Base-by-base conservation (phyloP, 1,140 invertebrate genomes). In the Drosophila burlai region DNA sequence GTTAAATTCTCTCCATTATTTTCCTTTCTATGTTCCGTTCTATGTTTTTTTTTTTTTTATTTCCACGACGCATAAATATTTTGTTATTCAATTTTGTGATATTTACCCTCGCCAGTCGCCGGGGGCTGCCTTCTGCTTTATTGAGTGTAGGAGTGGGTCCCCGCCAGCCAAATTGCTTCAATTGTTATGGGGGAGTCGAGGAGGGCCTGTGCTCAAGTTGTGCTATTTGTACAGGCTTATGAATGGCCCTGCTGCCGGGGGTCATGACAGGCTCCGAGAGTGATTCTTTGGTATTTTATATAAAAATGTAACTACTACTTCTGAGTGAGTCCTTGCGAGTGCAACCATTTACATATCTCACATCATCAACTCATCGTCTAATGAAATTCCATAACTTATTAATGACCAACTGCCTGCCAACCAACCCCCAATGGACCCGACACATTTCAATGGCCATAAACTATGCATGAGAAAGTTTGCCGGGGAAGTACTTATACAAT, bases 51-150 rank as follows among this genome's bases (percentile, higher is more conserved):
- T 4, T 47, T 49, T 49, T 50, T 31, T 13, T 49, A n/a, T 45
- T 36, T 60, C 60, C 18, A 52, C 50, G 50, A 72, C 50, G 72
- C 80, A 64, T 63, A 76, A 84, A 85, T 75, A 87, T 83, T 86
- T 87, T 87, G 76, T 86, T 86, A 87, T 87, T 89, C 81, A 83
- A 86, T 86, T 87, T 89, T 72, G 82, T 84, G 83, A 82, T 80
- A 65, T 80, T 86, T 86, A 86, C 75, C 43, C 67, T 72, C 63
- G 60, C 67, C 58, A 40, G 21, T 29, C 60, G 54, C 77, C 72
- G 15, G 43, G 49, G 61, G 77, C 49, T 31, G 34, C 11, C 31
- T 68, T 63, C n/a, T 18, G 50, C 50, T 52, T 76, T 45, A 72
- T 82, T 65, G 52, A 34, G 26, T 24, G 63, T 71, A 29, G 67